phyloP scores from a whole-genome alignment of 2,797 vertebrate species.

The Ataeniobius toweri region DNA sequence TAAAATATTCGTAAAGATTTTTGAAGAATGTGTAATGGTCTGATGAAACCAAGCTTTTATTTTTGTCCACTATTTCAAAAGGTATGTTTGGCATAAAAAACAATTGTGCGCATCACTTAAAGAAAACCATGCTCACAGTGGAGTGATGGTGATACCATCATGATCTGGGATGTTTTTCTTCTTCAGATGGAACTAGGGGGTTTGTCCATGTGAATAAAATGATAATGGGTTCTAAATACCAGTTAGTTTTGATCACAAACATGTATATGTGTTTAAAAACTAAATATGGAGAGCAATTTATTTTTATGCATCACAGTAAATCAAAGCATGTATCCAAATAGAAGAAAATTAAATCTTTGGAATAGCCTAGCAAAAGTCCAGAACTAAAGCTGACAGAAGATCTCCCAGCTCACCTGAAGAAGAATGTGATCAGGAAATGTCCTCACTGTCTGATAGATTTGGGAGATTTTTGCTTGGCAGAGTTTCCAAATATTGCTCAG shows the following conservation, averaged over 20 bases:
- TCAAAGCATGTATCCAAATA: background rate
- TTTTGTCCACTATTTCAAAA: background rate
- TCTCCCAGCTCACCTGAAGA: background rate
- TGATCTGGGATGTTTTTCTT: background rate
- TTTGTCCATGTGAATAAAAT: background rate
- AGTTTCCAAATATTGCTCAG: background rate
- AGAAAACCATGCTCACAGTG: background rate
- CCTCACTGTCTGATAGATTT: background rate
- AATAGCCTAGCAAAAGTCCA: no score
- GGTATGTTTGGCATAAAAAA: background rate
- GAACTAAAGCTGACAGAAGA: background rate
- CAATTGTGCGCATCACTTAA: background rate
- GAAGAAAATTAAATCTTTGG: no score
- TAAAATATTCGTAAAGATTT: no score
- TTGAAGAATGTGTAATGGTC: background rate
- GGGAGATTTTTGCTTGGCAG: background rate
- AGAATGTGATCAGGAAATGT: no score
- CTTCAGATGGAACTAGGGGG: background rate
- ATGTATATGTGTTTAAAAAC: background rate
- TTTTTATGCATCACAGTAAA: background rate
- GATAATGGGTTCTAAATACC: background rate
- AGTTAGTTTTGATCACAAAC: background rate
- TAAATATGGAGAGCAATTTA: background rate
- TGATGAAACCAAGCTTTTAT: background rate
- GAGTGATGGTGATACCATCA: background rate